Evolutionary conservation across 2,888 invertebrate genomes (phyloP).

Genomic region (Ochropleura plecta): DNA sequence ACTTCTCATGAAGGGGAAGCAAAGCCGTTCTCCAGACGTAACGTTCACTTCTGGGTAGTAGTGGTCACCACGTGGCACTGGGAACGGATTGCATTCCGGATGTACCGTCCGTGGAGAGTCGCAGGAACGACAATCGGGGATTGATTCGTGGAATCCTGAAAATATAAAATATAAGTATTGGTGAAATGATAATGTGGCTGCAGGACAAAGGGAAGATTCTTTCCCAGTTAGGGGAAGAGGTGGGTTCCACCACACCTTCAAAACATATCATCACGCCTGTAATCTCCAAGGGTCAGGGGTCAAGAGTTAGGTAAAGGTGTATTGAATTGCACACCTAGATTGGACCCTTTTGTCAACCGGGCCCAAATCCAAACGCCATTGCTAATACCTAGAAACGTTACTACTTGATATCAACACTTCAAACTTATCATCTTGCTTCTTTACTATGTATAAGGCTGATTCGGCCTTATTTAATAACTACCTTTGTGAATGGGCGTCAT

Average conservation of each 20-base stretch:
- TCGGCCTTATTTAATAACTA: slow-evolving; percentile 59
- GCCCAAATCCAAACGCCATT: background rate
- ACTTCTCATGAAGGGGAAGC: slow-evolving; percentile 98
- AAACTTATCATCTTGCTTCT: background rate
- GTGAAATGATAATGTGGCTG: background rate
- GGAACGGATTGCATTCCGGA: slow-evolving; percentile 98
- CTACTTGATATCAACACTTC: background rate
- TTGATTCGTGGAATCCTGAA: slow-evolving; percentile 95
- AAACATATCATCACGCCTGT: background rate
- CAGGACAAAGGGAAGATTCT: background rate
- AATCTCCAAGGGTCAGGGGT: background rate
- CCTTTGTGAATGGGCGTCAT: slow-evolving; percentile 98
- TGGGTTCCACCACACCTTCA: background rate
- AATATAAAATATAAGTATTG: background rate
- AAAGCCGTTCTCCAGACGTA: slow-evolving; percentile 95
- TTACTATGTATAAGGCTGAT: background rate
- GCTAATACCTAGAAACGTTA: background rate
- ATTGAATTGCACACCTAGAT: too few species aligned
- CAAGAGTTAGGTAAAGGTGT: background rate
- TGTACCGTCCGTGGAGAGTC: slow-evolving; percentile 97
- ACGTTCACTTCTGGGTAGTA: slow-evolving; percentile 97
- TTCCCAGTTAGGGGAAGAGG: background rate
- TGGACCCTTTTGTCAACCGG: background rate
- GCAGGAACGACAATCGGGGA: slow-evolving; percentile 97
- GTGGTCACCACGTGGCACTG: slow-evolving; percentile 96